Evolutionary conservation across 2,113 vertebrate genomes (phyloP).

Genomic region (Cephalopholis sonnerati): DNA sequence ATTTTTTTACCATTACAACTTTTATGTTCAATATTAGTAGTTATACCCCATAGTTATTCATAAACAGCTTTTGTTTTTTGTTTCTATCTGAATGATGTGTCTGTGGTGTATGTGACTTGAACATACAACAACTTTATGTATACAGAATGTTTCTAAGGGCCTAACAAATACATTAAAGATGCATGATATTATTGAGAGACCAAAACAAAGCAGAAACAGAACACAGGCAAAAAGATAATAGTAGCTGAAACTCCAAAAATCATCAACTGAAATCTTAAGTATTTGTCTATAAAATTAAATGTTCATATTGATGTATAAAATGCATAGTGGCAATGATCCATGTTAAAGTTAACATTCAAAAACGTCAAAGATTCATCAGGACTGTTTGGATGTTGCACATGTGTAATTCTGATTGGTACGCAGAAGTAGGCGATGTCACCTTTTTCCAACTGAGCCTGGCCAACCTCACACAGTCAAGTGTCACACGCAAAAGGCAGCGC

Average conservation of each 20-base stretch:
- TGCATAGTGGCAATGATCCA: background rate
- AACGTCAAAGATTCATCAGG: background rate
- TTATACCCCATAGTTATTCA: no score
- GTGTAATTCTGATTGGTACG: background rate
- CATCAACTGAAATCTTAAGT: no score
- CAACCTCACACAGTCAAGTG: no score
- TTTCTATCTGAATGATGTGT: no score
- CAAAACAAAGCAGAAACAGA: background rate
- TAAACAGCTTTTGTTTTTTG: no score
- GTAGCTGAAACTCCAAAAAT: background rate
- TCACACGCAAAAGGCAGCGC: no score
- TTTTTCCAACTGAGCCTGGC: background rate
- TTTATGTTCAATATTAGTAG: background rate
- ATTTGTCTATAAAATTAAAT: background rate
- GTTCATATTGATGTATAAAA: background rate
- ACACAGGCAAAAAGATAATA: background rate
- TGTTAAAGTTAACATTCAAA: background rate
- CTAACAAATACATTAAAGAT: slow-evolving; percentile 7
- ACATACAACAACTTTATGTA: background rate
- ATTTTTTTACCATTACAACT: background rate
- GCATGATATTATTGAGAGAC: background rate
- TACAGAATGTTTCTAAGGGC: background rate
- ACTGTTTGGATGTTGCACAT: background rate
- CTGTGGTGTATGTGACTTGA: slow-evolving; percentile 7
- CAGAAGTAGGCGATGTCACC: background rate